phyloP scores from a whole-genome alignment of 2,113 vertebrate species.

The Periophthalmus modestus region DNA sequence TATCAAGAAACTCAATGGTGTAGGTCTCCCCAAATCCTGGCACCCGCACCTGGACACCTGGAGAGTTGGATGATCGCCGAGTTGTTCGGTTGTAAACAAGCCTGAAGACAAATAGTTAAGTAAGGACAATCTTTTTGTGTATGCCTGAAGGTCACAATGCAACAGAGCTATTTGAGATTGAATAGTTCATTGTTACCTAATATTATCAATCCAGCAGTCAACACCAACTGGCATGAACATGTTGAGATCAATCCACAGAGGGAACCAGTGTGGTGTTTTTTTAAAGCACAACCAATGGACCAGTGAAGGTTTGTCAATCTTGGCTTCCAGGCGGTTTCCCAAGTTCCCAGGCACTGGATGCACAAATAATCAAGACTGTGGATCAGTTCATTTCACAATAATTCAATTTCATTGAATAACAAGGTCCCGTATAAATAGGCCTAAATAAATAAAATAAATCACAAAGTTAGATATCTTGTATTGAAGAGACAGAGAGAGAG shows the following conservation, averaged over 20 bases:
- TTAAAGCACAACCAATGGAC: constrained; percentile 97
- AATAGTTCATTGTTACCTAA: constrained; percentile 77
- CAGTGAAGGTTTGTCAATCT: constrained; percentile 89
- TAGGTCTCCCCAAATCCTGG: constrained; percentile 96
- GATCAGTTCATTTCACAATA: not conserved
- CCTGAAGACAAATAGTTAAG: constrained; percentile 62
- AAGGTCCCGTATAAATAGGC: too few species aligned
- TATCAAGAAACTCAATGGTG: constrained; percentile 90
- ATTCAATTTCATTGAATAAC: not conserved
- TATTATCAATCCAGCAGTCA: constrained; percentile 99
- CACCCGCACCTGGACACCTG: constrained; percentile 89
- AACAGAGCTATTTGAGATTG: not conserved
- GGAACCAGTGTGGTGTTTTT: constrained; percentile 89
- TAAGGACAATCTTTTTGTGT: not conserved
- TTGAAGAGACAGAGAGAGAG: too few species aligned
- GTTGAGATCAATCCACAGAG: constrained; percentile 94
- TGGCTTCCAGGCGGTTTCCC: constrained; percentile 94
- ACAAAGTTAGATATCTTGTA: too few species aligned
- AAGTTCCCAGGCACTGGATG: constrained; percentile 89
- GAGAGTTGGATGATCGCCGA: constrained; percentile 84
- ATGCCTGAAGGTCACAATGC: not conserved
- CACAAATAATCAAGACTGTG: not conserved
- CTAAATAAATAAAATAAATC: too few species aligned
- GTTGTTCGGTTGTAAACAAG: constrained; percentile 91
- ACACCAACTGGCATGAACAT: constrained; percentile 94